Evolutionary conservation across 2,113 vertebrate species (phyloP), one percentile per base, ranked within the genome.

Genomic region (Arvicanthis niloticus): DNA sequence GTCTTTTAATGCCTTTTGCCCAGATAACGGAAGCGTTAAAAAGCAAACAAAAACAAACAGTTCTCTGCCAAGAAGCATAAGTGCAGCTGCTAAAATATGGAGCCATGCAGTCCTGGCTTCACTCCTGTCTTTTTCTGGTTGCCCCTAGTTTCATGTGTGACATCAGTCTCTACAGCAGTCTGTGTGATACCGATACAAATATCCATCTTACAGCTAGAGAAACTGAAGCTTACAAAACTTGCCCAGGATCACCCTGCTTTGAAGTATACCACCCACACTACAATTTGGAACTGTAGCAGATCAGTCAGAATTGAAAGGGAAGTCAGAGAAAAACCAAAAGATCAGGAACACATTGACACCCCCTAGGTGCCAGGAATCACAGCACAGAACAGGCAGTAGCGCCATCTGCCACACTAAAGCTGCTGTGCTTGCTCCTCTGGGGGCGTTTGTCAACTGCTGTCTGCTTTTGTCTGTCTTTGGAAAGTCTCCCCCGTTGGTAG

Each of bases 301-400:
- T n/a, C 6, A 70, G 82, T 97, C 80, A 81, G 45, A 95, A 91
- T 85, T 97, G n/a, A 97, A 92, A 78, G n/a, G 10, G 37, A 97
- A 91, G 22, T 58, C 75, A 45, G 77, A 93, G 86, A 81, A 58
- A 88, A 34, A 24, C 72, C 93, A 81, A 70, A 60, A 91, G n/a
- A n/a, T 21, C 34, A 75, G 72, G 29, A 80, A 89, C 78, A 56
- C 8, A 42, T 7, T 86, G 40, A 26, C 19, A 72, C 29, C 16
- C 12, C 16, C 26, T 70, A 60, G 13, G 62, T 21, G 45, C 2
- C 58, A 58, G 65, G 51, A 16, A 51, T 21, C 19, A 5, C 60
- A 89, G 65, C 45, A 15, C 26, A 45, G 45, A 84, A 48, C 65
- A 42, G 40, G 62, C 40, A 85, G 12, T 77, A 68, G n/a, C 9